phyloP scores from a whole-genome alignment of 2,888 invertebrate species.

The Polia nebulosa region DNA sequence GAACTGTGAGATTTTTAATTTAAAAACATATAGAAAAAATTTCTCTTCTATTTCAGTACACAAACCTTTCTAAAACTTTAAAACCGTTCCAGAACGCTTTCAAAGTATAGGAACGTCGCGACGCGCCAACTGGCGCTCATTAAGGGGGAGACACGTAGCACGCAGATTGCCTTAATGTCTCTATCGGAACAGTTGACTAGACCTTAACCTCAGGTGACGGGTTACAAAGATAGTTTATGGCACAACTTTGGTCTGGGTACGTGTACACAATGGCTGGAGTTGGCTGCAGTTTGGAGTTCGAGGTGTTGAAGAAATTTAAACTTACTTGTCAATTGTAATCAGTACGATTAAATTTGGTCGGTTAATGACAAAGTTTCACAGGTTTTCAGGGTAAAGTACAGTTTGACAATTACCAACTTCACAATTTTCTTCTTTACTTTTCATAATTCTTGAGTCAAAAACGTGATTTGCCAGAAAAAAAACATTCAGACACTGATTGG shows the following conservation, averaged over 20 bases:
- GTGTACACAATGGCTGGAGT: constrained; percentile 22
- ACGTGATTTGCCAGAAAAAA: too few species aligned
- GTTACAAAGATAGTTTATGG: constrained; percentile 55
- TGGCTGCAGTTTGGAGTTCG: constrained; percentile 19
- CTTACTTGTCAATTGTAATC: background rate
- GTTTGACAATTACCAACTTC: too few species aligned
- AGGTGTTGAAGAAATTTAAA: constrained; percentile 1
- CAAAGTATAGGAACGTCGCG: constrained; percentile 12
- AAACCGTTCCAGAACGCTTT: constrained; percentile 21
- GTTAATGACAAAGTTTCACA: too few species aligned
- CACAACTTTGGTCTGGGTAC: constrained; percentile 24
- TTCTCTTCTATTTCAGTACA: background rate
- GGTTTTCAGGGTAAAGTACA: too few species aligned
- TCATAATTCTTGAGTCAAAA: too few species aligned
- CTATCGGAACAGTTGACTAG: constrained; percentile 53
- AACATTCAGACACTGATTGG: too few species aligned
- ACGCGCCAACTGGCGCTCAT: constrained; percentile 37
- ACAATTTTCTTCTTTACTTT: too few species aligned
- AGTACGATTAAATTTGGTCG: background rate
- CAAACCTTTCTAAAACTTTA: constrained; percentile 18
- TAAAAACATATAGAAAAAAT: background rate
- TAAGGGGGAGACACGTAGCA: constrained; percentile 47
- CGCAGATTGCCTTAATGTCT: constrained; percentile 61
- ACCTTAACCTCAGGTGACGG: constrained; percentile 55
- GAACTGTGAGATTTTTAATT: too few species aligned